Evolutionary conservation across 2,888 invertebrate genomes (phyloP), one percentile per base, ranked within the genome.

Genomic region (Tanypteryx hageni): DNA sequence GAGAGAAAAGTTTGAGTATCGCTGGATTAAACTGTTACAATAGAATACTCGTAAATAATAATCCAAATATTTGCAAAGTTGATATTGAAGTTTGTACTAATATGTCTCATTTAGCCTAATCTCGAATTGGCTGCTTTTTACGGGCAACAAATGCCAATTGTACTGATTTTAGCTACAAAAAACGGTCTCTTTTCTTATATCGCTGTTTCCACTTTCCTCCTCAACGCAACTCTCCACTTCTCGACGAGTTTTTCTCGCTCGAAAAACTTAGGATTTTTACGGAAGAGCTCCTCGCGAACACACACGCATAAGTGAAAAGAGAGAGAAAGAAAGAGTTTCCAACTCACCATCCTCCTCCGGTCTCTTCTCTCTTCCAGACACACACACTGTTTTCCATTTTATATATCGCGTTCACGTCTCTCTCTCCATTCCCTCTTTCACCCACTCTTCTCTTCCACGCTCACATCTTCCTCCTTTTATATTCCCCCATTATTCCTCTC

Each of bases 381-480:
- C 76, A 76, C 27, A 27, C 76, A 76, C 0, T 76, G 22, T 27
- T 27, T 22, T 27, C 27, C 76, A 7, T 27, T 68, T 22, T 22
- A 9, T 22, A 68, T 68, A 68, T 68, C 68, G 68, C 22, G 18
- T 68, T n/a, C 68, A 68, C 68, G 9, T 68, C 18, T 61, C 22
- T 59, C 22, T 27, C 61, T 14, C 31, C 61, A 61, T 44, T 44
- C 86, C 58, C 61, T 27, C 61, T 22, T 0, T 83, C 1, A 0
- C 16, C 14, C 56, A 44, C 0, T 18, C 57, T 9, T n/a, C 0
- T n/a, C 8, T 16, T 31, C 22, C 86, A 22, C 86, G 27, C 86
- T 64, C 61, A 89, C 89, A 89, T 16, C 89, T 44, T 89, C 64
- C 64, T 89, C 44, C 89, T 64, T 64, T 89, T 89, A 89, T 9